Evolutionary conservation across 2,113 vertebrate genomes (phyloP).

Genomic region (Nestor notabilis): DNA sequence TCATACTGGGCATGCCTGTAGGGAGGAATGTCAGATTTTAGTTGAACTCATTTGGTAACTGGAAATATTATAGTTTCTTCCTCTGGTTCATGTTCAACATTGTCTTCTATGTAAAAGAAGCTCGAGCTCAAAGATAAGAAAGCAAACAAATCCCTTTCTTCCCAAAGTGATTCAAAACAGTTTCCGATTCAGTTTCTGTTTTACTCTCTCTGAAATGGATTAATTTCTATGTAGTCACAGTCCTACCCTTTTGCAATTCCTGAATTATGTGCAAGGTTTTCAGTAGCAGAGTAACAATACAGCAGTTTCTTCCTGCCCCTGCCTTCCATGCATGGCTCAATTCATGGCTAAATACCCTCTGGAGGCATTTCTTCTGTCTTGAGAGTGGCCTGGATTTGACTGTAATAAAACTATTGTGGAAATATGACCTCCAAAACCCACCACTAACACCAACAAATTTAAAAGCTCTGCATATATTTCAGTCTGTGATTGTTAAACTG

Average conservation of each 20-base stretch:
- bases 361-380: neutral
- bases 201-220: neutral
- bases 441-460: neutral
- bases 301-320: neutral
- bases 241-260: neutral
- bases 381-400: neutral
- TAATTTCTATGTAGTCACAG: neutral
- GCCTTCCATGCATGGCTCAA: neutral
- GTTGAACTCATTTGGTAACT: neutral
- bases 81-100: neutral
- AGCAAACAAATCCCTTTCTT: neutral
- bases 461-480: neutral
- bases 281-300: neutral
- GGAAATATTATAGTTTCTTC: neutral
- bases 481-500: neutral
- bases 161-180: neutral
- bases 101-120: neutral
- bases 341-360: neutral
- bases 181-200: neutral
- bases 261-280: neutral
- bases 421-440: neutral
- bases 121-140: neutral
- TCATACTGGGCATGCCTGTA: neutral
- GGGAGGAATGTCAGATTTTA: neutral
- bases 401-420: neutral